phyloP scores from a whole-genome alignment of 2,797 vertebrate genomes.

The Onychomys arenicola region DNA sequence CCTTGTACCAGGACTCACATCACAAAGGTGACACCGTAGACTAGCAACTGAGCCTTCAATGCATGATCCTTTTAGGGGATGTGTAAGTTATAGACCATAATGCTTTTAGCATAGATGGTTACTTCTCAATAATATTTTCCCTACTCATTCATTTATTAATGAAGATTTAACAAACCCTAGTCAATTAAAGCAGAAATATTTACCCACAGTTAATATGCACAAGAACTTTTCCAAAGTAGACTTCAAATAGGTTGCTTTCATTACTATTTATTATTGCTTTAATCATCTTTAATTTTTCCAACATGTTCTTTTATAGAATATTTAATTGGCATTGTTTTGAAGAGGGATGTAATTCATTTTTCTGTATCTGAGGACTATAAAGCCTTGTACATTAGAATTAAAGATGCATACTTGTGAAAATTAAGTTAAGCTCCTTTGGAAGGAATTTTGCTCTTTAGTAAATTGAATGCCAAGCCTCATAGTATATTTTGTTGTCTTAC shows the following conservation, averaged over 20 bases:
- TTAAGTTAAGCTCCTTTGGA: not conserved
- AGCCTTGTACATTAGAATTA: not conserved
- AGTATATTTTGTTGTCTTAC: not conserved
- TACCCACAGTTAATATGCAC: not conserved
- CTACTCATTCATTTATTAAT: conserved; percentile 9
- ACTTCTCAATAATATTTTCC: conserved; percentile 5
- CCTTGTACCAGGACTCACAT: no score
- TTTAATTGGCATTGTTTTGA: conserved; percentile 43
- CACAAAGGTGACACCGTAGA: not conserved
- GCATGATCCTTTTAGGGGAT: not conserved
- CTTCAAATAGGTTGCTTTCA: conserved; percentile 38
- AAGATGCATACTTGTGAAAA: conserved; percentile 22
- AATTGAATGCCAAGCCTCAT: not conserved
- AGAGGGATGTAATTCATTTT: conserved; percentile 11
- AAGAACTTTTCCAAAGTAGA: conserved; percentile 38
- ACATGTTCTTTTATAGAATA: conserved; percentile 32
- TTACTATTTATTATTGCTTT: not conserved
- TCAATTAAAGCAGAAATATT: conserved; percentile 35
- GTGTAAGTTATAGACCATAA: not conserved
- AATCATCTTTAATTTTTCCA: conserved; percentile 45
- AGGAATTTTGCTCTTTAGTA: not conserved
- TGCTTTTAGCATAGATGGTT: not conserved
- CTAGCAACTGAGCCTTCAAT: not conserved
- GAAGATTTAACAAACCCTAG: conserved; percentile 39
- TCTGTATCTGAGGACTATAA: not conserved